Evolutionary conservation across 1,140 invertebrate species (phyloP), one percentile per base, ranked within the genome.

Genomic region (Eumaeus atala): DNA sequence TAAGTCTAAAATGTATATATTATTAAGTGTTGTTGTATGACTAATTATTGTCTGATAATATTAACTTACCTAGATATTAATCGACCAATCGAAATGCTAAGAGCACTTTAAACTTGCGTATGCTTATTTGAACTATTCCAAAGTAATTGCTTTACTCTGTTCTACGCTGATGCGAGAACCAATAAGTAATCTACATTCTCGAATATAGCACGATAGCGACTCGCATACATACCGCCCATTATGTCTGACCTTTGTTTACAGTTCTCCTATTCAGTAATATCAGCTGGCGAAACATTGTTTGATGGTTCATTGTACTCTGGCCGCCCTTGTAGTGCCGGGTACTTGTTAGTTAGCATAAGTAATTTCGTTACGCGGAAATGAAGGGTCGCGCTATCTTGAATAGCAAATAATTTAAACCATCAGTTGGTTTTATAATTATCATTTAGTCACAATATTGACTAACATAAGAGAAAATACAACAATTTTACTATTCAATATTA

Each of bases 171-270:
- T 66, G 72, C 70, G 74, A 75, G 75, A 74, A 69, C 69, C 69
- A 71, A 80, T 78, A 84, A 64, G 72, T 81, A 83, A 85, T 83
- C 79, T 85, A 74, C 77, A 76, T 85, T 75, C 66, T 77, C 74
- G 80, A 83, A 81, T 78, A 77, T 63, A 72, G 64, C 63, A 70
- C 73, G 75, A 77, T 77, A 75, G 68, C 64, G 61, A 68, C 60
- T 70, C 61, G 55, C 42, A 66, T 44, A 34, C 37, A 56, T 67
- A 62, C 48, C 59, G 54, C 61, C 79, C 67, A 76, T 38, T 61
- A 53, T 54, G 38, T 18, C 49, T 61, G 80, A 63, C 36, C 78
- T 66, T 59, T 70, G 64, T 66, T 69, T 56, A 56, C 47, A 40
- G 17, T 47, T 49, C 33, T 9, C 18, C 48, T 57, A 56, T 51